Base-by-base conservation (phyloP, 1,140 invertebrate genomes). In the Venustaconcha ellipsiformis region DNA sequence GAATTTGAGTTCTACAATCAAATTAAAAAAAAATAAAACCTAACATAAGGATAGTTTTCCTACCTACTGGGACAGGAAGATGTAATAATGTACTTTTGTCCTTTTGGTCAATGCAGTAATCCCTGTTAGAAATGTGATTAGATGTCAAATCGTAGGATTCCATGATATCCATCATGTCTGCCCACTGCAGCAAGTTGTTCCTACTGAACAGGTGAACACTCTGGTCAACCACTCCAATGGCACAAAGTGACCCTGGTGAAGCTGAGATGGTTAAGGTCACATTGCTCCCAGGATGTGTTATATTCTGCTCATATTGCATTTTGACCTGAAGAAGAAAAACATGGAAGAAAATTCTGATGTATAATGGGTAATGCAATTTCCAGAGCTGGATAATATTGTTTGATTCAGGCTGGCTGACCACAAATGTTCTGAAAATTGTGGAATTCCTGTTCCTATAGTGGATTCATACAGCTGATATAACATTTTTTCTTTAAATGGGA, bases 181-280 rank as follows among this genome's bases (percentile, higher is more conserved):
- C 37, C 79, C 30, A 79, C 76, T 57, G 80, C 69, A n/a, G 79
- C 67, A 87, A 81, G 30, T 86, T 84, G 48, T 85, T 74, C 20
- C 87, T 86, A 6, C 86, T 87, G 58, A 93, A 83, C 70, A 93
- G 91, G 63, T 89, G 88, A 0, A 91, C 91, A 37, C 92, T 92
- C 76, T 91, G 92, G 85, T 94, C 93, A 0, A 93, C 90, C 0
- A 91, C 91, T 5, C 92, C 92, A 20, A 93, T 78, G 18, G 92
- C 91, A 81, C 93, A 93, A 0, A 93, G 79, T 1, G 93, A 93
- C 58, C 88, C 88, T 1, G 92, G 90, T 0, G 88, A 85, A 4
- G 93, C 91, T 78, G 91, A 88, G 0, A 94, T 79, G 20, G 88
- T 86, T 15, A 93, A 82, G 15, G 88, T 87, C 14, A 91, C 90